phyloP scores from a whole-genome alignment of 2,888 invertebrate species.

The Tetragonisca angustula region DNA sequence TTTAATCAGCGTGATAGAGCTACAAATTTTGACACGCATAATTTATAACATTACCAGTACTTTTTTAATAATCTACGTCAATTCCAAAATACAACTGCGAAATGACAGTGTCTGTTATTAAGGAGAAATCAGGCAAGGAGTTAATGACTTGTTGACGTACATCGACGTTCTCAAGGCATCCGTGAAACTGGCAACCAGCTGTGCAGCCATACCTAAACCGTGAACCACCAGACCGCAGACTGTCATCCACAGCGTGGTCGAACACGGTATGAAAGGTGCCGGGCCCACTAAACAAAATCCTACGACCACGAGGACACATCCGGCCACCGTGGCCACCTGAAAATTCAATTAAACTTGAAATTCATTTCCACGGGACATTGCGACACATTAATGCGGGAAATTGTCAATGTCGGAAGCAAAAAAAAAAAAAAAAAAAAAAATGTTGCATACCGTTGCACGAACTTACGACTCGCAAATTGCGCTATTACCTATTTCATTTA shows the following conservation, averaged over 20 bases:
- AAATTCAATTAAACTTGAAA: slow-evolving; percentile 23
- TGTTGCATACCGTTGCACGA: too few species aligned
- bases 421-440: too few species aligned
- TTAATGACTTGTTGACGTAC: slow-evolving; percentile 85
- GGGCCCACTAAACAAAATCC: slow-evolving; percentile 93
- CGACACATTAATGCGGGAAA: not conserved
- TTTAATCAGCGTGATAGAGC: too few species aligned
- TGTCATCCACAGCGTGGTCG: slow-evolving; percentile 88
- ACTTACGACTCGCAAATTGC: too few species aligned
- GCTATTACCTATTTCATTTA: too few species aligned
- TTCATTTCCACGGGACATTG: not conserved
- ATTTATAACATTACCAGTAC: not conserved
- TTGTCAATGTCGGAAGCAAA: not conserved
- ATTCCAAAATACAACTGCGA: not conserved
- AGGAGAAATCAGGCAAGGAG: not conserved
- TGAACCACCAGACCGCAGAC: slow-evolving; percentile 90
- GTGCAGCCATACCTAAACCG: slow-evolving; percentile 93
- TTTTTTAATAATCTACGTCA: too few species aligned
- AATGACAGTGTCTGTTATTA: not conserved
- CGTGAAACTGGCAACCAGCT: slow-evolving; percentile 93
- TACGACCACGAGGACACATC: slow-evolving; percentile 88
- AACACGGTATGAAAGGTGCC: slow-evolving; percentile 89
- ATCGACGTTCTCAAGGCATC: slow-evolving; percentile 92
- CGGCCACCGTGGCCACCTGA: slow-evolving; percentile 87
- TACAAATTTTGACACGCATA: not conserved